Base-by-base conservation (phyloP, 2,113 vertebrate genomes). In the Paratilapia polleni region DNA sequence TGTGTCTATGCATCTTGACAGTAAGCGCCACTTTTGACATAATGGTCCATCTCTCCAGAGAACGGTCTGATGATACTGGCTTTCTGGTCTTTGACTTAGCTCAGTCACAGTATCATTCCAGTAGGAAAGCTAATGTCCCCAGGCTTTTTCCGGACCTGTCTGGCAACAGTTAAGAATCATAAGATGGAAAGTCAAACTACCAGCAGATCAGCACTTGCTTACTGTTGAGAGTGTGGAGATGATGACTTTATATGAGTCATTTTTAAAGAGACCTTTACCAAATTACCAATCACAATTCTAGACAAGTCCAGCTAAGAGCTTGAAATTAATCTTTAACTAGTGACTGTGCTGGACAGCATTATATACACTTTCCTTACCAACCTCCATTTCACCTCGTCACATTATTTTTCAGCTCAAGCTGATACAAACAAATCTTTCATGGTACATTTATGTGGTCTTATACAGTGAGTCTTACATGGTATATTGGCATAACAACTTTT, bases 251-350 rank as follows among this genome's bases (percentile, higher is more conserved):
- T 77, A 61, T 19, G 79, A 86, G 49, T 80, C 60, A 78, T 87
- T 88, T 90, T 84, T 78, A 70, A 36, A 78, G 36, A 81, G 82
- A 85, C 74, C 68, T 87, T 85, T 78, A 88, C 73, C 31, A 81
- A 85, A 85, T 80, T 79, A 77, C 73, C 49, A 73, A 34, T 83
- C 70, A 85, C 78, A 87, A 84, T 84, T 82, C 66, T 80, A 59
- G 58, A 81, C 63, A 85, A 59, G 80, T 54, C 57, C 22, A 36
- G 64, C 66, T n/a, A 74, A 66, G 20, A 61, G 63, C 3, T 43
- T 36, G n/a, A 68, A 87, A 85, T 85, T 1, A 43, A 91, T 87
- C 22, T 81, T 87, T 77, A 58, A 84, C 14, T 1, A 36, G 24
- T 54, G 43, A 78, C 41, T 70, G 43, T 58, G 56, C 43, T 56